These are phyloP conservation scores for Pogonophryne albipinna DNA, from an alignment of 2,797 vertebrate species.

Conservation along the genomic window DNA sequence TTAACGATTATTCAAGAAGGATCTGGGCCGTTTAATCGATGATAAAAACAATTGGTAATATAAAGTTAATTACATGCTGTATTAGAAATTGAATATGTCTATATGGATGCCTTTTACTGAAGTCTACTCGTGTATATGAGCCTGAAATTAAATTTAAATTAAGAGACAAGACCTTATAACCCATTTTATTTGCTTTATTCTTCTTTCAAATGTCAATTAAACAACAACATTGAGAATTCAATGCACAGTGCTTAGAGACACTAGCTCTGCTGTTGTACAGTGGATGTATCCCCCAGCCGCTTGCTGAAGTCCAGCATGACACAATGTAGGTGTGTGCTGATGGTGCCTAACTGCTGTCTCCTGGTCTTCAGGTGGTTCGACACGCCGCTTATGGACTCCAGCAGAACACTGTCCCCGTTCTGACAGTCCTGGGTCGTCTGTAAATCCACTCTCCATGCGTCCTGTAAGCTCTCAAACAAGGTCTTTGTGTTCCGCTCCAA, in stretches of 20 bases:
- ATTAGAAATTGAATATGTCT: too few relatives aligned
- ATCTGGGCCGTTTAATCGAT: too few relatives aligned
- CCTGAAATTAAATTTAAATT: too few relatives aligned
- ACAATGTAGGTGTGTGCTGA: constrained; percentile 34
- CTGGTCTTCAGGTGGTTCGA: constrained; percentile 35
- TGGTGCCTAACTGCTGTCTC: constrained; percentile 14
- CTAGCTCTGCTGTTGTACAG: neutral
- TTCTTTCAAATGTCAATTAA: too few relatives aligned
- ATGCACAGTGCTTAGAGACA: neutral
- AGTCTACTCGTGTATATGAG: too few relatives aligned
- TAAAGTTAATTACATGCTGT: too few relatives aligned
- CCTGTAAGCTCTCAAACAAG: constrained; percentile 41
- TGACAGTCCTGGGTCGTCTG: constrained; percentile 13
- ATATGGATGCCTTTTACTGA: too few relatives aligned
- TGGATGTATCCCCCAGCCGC: constrained; percentile 50
- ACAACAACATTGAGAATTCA: neutral
- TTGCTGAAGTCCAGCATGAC: constrained; percentile 62
- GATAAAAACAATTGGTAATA: too few relatives aligned
- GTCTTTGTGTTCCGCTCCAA: constrained; percentile 32
- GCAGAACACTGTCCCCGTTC: constrained; percentile 6
- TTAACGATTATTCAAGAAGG: too few relatives aligned
- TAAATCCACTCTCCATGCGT: constrained; percentile 53
- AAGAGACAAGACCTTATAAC: too few relatives aligned
- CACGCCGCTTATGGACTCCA: constrained; percentile 4
- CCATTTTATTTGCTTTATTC: too few relatives aligned